Base-by-base conservation (phyloP, 2,888 invertebrate species). In the Drosophila recens region DNA sequence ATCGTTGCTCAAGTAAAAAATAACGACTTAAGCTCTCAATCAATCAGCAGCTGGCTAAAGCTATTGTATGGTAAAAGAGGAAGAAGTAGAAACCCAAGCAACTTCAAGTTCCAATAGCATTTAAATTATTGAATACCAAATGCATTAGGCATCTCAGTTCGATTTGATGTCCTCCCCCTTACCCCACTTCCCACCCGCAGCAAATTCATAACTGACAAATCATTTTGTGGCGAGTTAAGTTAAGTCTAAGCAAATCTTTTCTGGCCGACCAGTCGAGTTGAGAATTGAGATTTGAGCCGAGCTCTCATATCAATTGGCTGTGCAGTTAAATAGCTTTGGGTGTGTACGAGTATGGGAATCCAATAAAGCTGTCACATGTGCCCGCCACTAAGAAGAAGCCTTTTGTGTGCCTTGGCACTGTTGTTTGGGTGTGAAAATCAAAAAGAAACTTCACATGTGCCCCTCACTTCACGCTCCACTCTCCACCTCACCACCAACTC, bases 301-400 rank as follows among this genome's bases (percentile, higher is more conserved):
- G 54, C 62, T 62, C 57, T 57, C 54, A 56, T 79, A 79, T 81
- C 72, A 78, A 77, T 83, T 72, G 64, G 62, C 65, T 42, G 64
- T 65, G 76, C 76, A 59, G 83, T 65, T 87, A 87, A 82, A 87
- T 82, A 82, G 82, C 84, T 77, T 77, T 72, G 53, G 63, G 83
- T 64, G 75, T 79, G 79, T 75, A 71, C 79, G 75, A 70, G 86
- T 75, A 71, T 78, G 75, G 75, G 86, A 85, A 87, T 87, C 83
- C 86, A 85, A 83, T 83, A 83, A 83, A 85, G 83, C 83, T 83
- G 83, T 83, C 83, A 83, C 83, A 79, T 82, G 66, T 84, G 87
- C 68, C 85, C 87, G 80, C 75, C 66, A 80, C 67, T 58, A 70
- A 62, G 69, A 74, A 63, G 75, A 81, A 72, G 72, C 74, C 82